Percentiles rank a stretch among this genome's conserved stretches.
These are phyloP conservation scores for Oreochromis aureus DNA, from an alignment of 2,113 vertebrate species.

Conservation along the genomic window DNA sequence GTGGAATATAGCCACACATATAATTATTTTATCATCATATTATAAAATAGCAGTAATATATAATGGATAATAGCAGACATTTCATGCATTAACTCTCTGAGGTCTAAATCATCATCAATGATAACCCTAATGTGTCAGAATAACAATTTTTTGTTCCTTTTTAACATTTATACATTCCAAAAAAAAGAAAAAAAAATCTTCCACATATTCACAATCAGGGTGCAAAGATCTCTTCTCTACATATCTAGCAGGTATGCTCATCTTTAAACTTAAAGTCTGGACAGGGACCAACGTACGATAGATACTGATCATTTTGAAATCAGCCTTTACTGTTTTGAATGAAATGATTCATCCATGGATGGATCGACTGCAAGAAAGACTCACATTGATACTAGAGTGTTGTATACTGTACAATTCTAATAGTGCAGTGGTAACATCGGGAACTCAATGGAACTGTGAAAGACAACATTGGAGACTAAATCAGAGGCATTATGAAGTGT, in stretches of 20 bases:
- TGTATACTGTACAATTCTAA: background rate
- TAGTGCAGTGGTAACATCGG: background rate
- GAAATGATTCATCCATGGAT: background rate
- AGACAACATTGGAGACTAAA: background rate
- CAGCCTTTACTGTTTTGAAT: background rate
- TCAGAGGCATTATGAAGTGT: background rate
- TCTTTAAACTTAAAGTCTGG: background rate
- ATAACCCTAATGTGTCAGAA: background rate
- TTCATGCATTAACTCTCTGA: background rate
- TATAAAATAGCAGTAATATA: background rate
- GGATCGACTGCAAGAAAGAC: background rate
- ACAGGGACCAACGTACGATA: background rate
- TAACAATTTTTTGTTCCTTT: background rate
- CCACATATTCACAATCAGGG: background rate
- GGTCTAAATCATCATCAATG: background rate
- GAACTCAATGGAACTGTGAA: background rate
- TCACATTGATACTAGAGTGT: background rate
- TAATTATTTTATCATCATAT: background rate
- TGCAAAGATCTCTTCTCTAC: background rate
- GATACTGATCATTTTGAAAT: background rate
- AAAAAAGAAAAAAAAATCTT: accelerated
- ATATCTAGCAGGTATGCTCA: background rate
- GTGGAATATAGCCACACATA: background rate
- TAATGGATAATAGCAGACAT: background rate
- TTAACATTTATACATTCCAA: background rate